Conservation (phyloP, 2,113 vertebrate genomes). For the Sinocyclocheilus anshuiensis region DNA sequence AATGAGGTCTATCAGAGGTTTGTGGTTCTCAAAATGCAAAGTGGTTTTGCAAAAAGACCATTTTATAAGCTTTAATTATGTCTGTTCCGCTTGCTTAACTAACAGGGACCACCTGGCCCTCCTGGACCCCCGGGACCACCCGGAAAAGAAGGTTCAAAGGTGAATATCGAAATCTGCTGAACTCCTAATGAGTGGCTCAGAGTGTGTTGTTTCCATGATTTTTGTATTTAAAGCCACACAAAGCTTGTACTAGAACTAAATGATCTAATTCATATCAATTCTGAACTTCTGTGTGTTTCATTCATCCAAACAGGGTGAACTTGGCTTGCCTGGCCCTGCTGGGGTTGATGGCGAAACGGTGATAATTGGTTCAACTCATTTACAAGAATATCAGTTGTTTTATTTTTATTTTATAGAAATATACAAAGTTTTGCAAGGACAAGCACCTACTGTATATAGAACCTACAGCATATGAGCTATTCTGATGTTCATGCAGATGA, state of each 20-base stretch:
- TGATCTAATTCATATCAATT: not conserved
- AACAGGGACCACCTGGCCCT: conserved; percentile 74
- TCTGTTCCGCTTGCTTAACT: not conserved
- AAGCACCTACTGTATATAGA: too few relatives aligned
- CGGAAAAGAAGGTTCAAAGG: conserved; percentile 82
- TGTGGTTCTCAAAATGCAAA: conserved; percentile 10
- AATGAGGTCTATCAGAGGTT: conserved; percentile 1
- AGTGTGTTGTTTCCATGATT: not conserved
- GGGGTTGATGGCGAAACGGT: conserved; percentile 90
- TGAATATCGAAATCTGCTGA: not conserved
- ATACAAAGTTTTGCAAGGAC: not conserved
- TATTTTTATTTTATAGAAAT: not conserved
- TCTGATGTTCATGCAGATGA: not conserved
- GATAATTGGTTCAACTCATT: not conserved
- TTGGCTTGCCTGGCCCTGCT: conserved; percentile 88
- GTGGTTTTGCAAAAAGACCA: not conserved
- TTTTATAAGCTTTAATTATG: not conserved
- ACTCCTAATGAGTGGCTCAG: not conserved
- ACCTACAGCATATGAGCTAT: too few relatives aligned
- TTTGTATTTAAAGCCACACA: not conserved
- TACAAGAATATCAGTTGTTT: not conserved
- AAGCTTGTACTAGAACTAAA: not conserved
- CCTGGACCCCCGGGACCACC: conserved; percentile 81
- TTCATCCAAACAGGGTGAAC: conserved; percentile 81
- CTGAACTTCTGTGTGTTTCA: not conserved